Conservation (phyloP, 1,140 invertebrate genomes). For the Eciton burchellii region DNA sequence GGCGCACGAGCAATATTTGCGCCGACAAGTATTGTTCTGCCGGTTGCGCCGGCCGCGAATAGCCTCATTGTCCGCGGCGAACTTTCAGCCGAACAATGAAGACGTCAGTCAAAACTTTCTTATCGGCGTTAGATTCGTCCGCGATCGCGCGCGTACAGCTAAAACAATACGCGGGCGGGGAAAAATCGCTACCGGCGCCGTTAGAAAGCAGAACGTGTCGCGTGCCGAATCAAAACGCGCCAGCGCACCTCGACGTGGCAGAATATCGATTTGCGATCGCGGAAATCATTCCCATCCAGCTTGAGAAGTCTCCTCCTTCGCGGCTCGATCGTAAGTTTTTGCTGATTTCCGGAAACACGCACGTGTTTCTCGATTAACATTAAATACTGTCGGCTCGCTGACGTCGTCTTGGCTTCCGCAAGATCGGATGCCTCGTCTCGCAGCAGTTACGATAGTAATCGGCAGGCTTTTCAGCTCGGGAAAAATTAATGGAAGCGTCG, state of each 20-base stretch:
- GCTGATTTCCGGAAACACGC: no score
- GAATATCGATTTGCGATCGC: no score
- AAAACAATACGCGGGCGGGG: constrained; percentile 47
- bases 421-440: constrained; percentile 1
- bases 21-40: constrained; percentile 63
- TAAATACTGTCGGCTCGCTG: no score
- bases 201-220: constrained; percentile 49
- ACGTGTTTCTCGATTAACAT: no score
- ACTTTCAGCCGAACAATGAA: constrained; percentile 58
- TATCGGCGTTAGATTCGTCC: constrained; percentile 51
- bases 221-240: constrained; percentile 13
- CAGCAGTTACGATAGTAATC: constrained; percentile 16
- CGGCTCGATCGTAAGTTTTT: no score
- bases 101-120: constrained; percentile 56
- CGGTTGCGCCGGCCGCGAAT: constrained; percentile 49
- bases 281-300: no score
- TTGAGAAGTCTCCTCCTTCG: no score
- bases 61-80: constrained; percentile 54
- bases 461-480: neutral
- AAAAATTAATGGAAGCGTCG: constrained; percentile 27
- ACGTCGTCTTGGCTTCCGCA: no score
- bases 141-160: constrained; percentile 31
- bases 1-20: constrained; percentile 61
- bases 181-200: constrained; percentile 44
- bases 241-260: neutral